Conservation (phyloP, 2,888 invertebrate species). For the Imbricaverruca yamaguchii region DNA sequence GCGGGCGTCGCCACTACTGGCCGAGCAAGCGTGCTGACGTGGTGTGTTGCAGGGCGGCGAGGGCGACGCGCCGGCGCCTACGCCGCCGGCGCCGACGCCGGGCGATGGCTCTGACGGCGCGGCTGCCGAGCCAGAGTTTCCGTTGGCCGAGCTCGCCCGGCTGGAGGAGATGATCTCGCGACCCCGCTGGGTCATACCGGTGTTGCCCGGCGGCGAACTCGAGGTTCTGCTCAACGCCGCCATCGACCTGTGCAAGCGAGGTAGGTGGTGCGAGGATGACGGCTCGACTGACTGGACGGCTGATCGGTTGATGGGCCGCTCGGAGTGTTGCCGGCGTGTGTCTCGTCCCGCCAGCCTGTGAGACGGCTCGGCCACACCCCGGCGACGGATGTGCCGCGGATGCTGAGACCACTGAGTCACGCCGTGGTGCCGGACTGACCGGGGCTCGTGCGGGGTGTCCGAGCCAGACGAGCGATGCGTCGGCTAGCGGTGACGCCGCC, state of each 20-base stretch:
- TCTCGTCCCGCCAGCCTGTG: too few species aligned
- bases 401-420: too few species aligned
- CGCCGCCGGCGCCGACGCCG: neutral
- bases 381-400: too few species aligned
- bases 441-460: too few species aligned
- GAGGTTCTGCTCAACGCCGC: conserved; percentile 83
- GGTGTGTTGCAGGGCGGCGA: conserved; percentile 26
- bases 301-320: too few species aligned
- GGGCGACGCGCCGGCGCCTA: conserved; percentile 26
- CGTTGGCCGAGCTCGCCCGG: conserved; percentile 72
- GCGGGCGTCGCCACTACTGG: neutral
- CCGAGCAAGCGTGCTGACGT: neutral
- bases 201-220: conserved; percentile 89
- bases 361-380: too few species aligned
- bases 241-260: conserved; percentile 75
- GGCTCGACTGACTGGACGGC: too few species aligned
- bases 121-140: conserved; percentile 60
- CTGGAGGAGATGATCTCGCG: conserved; percentile 94
- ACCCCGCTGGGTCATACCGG: conserved; percentile 95
- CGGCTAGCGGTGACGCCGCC: too few species aligned
- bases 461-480: too few species aligned
- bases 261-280: conserved; percentile 38
- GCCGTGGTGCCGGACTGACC: too few species aligned
- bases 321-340: too few species aligned
- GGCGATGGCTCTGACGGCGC: neutral